Conservation (phyloP, 1,140 invertebrate genomes). For the Aphis craccivora region DNA sequence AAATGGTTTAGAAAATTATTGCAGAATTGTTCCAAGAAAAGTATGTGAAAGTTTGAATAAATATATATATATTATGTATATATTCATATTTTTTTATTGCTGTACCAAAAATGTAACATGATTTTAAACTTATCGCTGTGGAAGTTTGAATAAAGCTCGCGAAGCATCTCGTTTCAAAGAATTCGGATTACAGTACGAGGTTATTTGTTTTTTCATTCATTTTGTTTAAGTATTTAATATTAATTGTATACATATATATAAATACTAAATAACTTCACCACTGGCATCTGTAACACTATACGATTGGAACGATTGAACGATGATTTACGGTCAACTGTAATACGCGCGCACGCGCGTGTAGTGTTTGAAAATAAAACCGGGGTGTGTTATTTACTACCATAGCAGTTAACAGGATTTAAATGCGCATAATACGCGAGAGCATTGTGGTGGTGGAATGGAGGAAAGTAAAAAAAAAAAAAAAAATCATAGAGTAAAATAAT, state of each 20-base stretch:
- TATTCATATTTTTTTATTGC: neutral
- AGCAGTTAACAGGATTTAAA: constrained; percentile 5
- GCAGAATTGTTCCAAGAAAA: too few relatives aligned
- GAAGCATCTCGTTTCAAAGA: neutral
- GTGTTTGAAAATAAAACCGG: neutral
- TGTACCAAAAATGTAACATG: neutral
- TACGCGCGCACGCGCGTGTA: neutral
- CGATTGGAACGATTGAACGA: too few relatives aligned
- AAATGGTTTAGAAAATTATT: neutral
- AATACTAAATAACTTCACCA: too few relatives aligned
- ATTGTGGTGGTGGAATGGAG: neutral
- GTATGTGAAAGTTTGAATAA: too few relatives aligned
- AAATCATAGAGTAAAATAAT: constrained; percentile 10
- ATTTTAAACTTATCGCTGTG: neutral
- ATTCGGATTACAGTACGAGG: neutral
- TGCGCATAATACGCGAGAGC: neutral
- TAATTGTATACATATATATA: too few relatives aligned
- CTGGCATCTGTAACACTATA: too few relatives aligned
- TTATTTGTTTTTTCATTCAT: neutral
- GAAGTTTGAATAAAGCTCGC: neutral
- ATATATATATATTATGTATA: too few relatives aligned
- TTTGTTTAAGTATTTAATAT: too few relatives aligned
- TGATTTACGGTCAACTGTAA: neutral
- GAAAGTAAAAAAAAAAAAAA: constrained; percentile 7
- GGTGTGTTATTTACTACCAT: neutral